phyloP scores from a whole-genome alignment of 2,888 invertebrate species.

The Epinotia bilunana region DNA sequence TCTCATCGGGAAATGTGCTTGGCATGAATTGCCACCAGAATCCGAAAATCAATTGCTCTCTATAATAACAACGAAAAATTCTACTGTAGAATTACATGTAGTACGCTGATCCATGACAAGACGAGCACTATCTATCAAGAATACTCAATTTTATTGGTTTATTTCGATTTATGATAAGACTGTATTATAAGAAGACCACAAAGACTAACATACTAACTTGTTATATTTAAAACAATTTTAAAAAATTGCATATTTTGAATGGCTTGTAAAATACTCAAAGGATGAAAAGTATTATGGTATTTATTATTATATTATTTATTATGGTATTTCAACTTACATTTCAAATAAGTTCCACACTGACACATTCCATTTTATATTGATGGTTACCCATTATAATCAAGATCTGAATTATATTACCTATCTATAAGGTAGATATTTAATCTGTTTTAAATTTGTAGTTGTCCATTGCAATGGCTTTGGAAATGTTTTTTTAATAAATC shows the following conservation, averaged over 20 bases:
- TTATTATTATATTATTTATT: background rate
- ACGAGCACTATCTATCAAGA: conserved; percentile 44
- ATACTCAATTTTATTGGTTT: conserved; percentile 48
- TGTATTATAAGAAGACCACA: conserved; percentile 5
- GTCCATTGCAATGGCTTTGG: background rate
- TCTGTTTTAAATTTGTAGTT: background rate
- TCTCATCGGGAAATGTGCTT: conserved; percentile 94
- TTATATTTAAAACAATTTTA: background rate
- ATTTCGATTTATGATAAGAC: conserved; percentile 36
- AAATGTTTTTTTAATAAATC: background rate
- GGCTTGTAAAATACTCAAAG: background rate
- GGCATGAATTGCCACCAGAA: conserved; percentile 91
- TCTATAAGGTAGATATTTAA: background rate
- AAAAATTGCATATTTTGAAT: background rate
- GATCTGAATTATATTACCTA: conserved; percentile 2
- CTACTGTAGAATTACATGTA: conserved; percentile 92
- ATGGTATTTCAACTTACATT: background rate
- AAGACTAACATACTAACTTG: conserved; percentile 34
- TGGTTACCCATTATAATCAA: background rate
- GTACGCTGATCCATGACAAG: conserved; percentile 84
- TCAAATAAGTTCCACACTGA: conserved; percentile 10
- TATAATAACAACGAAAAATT: conserved; percentile 89
- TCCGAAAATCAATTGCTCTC: conserved; percentile 88
- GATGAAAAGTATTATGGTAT: background rate
- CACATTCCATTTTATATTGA: conserved; percentile 31